Percentiles rank a stretch among this genome's conserved stretches.
These are phyloP conservation scores for Leucophenga montana DNA, from an alignment of 2,888 invertebrate genomes.

Conservation along the genomic window DNA sequence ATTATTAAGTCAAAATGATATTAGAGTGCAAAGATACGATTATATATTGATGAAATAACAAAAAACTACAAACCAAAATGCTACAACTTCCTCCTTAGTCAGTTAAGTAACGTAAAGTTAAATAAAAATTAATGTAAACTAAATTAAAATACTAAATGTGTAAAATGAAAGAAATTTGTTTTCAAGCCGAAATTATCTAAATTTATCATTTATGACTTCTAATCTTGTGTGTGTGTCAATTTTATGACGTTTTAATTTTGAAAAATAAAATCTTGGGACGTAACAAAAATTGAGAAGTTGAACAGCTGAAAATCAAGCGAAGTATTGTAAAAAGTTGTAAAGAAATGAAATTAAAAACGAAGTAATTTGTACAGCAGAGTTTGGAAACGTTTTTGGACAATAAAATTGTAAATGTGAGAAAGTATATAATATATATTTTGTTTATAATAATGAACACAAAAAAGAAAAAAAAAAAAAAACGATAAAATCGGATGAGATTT, in stretches of 20 bases:
- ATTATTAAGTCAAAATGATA: slow-evolving; percentile 57
- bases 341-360: not conserved
- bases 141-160: not conserved
- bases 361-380: not conserved
- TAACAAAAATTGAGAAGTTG: not conserved
- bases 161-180: no score
- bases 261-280: not conserved
- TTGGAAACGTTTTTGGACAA: slow-evolving; percentile 6
- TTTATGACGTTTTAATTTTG: not conserved
- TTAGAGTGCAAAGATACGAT: slow-evolving; percentile 44
- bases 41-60: slow-evolving; percentile 21
- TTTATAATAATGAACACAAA: not conserved
- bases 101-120: slow-evolving; percentile 34
- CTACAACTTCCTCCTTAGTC: slow-evolving; percentile 50
- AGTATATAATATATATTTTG: not conserved
- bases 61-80: slow-evolving; percentile 51
- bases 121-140: not conserved
- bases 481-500: not conserved
- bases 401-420: slow-evolving; percentile 10
- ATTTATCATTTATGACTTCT: no score
- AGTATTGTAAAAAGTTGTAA: not conserved
- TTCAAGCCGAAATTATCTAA: no score
- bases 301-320: no score
- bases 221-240: no score
- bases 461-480: not conserved